These are phyloP conservation scores for Rhineura floridana DNA, from an alignment of 2,113 vertebrate species.

Conservation along the genomic window DNA sequence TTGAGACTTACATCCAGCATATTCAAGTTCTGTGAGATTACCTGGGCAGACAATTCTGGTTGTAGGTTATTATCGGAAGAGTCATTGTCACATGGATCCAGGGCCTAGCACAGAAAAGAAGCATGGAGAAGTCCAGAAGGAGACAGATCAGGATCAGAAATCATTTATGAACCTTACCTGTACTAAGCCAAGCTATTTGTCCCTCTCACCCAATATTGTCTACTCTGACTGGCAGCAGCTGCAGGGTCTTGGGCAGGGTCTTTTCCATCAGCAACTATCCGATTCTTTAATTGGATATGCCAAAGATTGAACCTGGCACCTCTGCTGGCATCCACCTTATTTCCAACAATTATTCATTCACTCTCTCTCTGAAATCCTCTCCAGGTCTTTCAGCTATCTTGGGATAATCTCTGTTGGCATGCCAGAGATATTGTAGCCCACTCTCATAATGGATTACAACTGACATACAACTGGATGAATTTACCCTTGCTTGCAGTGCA, in stretches of 20 bases:
- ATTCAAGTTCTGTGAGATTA: background rate
- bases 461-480: background rate
- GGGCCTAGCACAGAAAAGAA: background rate
- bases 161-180: too few relatives aligned
- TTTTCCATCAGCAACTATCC: too few relatives aligned
- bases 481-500: background rate
- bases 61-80: background rate
- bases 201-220: too few relatives aligned
- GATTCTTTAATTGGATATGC: too few relatives aligned
- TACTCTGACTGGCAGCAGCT: too few relatives aligned
- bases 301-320: too few relatives aligned
- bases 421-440: background rate
- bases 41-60: background rate
- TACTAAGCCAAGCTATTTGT: too few relatives aligned
- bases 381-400: background rate
- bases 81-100: too few relatives aligned
- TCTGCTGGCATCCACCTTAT: too few relatives aligned
- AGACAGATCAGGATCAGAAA: background rate
- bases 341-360: background rate
- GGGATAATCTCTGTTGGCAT: background rate
- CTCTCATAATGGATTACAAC: background rate
- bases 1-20: background rate
- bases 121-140: background rate
- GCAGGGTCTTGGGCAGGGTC: too few relatives aligned
- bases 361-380: background rate